Evolutionary conservation across 1,140 invertebrate species (phyloP).

Genomic region (Battus philenor): DNA sequence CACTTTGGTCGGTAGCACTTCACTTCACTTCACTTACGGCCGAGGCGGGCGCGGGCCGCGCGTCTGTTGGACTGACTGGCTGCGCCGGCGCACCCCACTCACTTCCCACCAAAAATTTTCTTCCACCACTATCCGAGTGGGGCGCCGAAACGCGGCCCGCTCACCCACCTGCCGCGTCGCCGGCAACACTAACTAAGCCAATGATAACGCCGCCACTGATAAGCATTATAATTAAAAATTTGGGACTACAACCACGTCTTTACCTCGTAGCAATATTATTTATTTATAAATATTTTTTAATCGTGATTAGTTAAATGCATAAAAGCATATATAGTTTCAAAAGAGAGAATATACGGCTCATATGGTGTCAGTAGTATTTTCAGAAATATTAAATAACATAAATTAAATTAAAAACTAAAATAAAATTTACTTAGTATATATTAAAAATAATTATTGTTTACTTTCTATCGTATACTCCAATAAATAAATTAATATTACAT

Average conservation of each 20-base stretch:
- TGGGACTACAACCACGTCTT: background rate
- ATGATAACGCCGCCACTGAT: constrained; percentile 4
- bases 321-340: too few relatives aligned
- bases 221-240: constrained; percentile 11
- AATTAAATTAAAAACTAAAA: too few relatives aligned
- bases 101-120: constrained; percentile 67
- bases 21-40: constrained; percentile 45
- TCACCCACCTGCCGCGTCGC: constrained; percentile 9
- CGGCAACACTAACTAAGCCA: background rate
- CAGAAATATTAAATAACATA: too few relatives aligned
- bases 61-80: constrained; percentile 51
- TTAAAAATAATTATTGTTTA: too few relatives aligned
- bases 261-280: too few relatives aligned
- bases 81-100: constrained; percentile 70
- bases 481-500: too few relatives aligned
- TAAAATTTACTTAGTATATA: too few relatives aligned
- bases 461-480: too few relatives aligned
- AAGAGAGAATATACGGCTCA: too few relatives aligned
- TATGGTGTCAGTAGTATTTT: too few relatives aligned
- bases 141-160: constrained; percentile 43
- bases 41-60: constrained; percentile 54
- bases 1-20: constrained; percentile 31
- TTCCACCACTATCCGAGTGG: constrained; percentile 51
- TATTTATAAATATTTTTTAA: too few relatives aligned
- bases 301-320: too few relatives aligned